Evolutionary conservation across 1,140 invertebrate genomes (phyloP), one percentile per base, ranked within the genome.

Genomic region (Drosophila eugracilis): DNA sequence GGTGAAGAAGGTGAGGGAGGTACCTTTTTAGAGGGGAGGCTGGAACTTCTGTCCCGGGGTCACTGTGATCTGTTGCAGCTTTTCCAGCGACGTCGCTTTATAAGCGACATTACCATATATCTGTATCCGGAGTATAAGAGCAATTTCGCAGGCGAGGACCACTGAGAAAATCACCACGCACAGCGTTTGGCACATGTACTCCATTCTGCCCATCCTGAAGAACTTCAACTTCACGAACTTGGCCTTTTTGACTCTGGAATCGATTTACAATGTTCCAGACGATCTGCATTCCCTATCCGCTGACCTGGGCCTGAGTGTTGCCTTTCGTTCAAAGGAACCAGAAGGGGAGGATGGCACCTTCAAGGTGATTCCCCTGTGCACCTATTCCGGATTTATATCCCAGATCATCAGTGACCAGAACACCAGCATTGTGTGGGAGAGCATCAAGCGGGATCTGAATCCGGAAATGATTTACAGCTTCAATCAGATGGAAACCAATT

Each of bases 121-220:
- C 44, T 90, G 1, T 90, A 90, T 48, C 84, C 89, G 17, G 26
- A 58, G 5, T 77, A 71, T 15, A n/a, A 52, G 3, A 37, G 5
- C 5, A 42, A 41, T 0, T 0, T 24, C 53, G 30, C 24, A 63
- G 32, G 54, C 39, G 1, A 1, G 12, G 0, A 41, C 48, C 3
- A 44, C 17, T 9, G 59, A 52, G 5, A 70, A 65, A 17, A 49
- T 65, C 17, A 86, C 84, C 0, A 69, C 86, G 1, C 62, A 44
- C 50, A 75, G 59, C 7, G 12, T 58, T 0, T 90, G 89, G 89
- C 84, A 90, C 42, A 89, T 90, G 71, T 90, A 90, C 63, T 79
- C 89, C 5, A 76, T 90, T 14, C 36, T 90, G 48, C 89, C 89
- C 5, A 49, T 80, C 9, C 63, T 90, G 5, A 90, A 89, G 57